These are phyloP conservation scores for Pogonomyrmex californicus DNA, from an alignment of 1,140 invertebrate genomes.

Conservation along the genomic window DNA sequence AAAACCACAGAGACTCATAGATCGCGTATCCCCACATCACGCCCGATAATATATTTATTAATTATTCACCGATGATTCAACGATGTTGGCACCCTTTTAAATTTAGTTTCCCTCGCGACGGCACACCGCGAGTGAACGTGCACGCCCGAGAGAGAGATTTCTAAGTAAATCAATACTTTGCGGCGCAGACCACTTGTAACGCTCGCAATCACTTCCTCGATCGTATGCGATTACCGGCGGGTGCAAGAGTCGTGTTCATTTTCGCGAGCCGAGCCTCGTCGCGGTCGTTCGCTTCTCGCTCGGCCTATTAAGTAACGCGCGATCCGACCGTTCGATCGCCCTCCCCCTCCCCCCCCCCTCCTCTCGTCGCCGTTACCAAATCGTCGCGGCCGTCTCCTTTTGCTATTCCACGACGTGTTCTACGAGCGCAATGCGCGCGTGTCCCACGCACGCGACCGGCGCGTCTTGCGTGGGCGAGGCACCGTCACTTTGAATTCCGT, in stretches of 20 bases:
- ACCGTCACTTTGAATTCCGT: constrained; percentile 42
- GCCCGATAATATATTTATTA: background rate
- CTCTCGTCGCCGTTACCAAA: constrained; percentile 31
- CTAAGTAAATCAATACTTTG: constrained; percentile 69
- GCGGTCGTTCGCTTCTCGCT: constrained; percentile 55
- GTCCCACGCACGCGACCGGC: constrained; percentile 22
- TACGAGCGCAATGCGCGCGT: background rate
- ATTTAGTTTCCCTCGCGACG: background rate
- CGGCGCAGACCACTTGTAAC: constrained; percentile 64
- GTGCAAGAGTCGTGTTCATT: constrained; percentile 52
- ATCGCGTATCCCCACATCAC: background rate
- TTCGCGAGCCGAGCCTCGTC: constrained; percentile 36
- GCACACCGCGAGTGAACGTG: background rate
- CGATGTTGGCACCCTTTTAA: background rate
- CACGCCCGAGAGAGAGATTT: constrained; percentile 43
- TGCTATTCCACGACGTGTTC: background rate
- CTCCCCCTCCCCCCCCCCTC: too few relatives aligned
- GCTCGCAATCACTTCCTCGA: constrained; percentile 73
- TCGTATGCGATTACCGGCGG: constrained; percentile 72
- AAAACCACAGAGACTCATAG: background rate
- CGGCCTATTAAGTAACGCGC: constrained; percentile 57
- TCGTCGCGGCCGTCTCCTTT: background rate
- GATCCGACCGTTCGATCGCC: constrained; percentile 53
- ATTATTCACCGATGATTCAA: background rate
- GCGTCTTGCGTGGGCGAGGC: constrained; percentile 34